Evolutionary conservation across 2,888 invertebrate species (phyloP).

Genomic region (Ptychoptera contaminata): DNA sequence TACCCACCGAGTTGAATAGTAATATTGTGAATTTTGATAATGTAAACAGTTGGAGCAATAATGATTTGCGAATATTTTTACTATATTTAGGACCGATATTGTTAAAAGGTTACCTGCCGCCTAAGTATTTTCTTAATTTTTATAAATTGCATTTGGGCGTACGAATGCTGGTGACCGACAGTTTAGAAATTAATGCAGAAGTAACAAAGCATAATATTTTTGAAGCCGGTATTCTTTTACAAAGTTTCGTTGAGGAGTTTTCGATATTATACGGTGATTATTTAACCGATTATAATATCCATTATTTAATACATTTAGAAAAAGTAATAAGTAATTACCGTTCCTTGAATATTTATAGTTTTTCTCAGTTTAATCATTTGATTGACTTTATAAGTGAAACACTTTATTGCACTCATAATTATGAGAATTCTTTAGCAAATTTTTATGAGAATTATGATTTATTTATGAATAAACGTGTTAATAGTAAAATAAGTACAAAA

Average conservation of each 20-base stretch:
- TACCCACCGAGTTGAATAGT: conserved; percentile 7
- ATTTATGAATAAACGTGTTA: too few species aligned
- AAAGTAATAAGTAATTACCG: conserved; percentile 1
- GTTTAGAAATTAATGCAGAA: background rate
- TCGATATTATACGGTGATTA: conserved; percentile 8
- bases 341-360: too few species aligned
- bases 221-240: conserved; percentile 6
- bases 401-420: too few species aligned
- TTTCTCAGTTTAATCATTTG: too few species aligned
- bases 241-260: conserved; percentile 9
- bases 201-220: background rate
- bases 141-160: conserved; percentile 9
- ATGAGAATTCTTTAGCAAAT: too few species aligned
- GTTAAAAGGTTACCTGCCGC: conserved; percentile 5
- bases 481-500: too few species aligned
- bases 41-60: conserved; percentile 5
- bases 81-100: conserved; percentile 10
- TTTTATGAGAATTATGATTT: too few species aligned
- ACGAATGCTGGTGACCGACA: conserved; percentile 7
- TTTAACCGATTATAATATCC: conserved; percentile 9
- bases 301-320: conserved; percentile 10
- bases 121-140: conserved; percentile 8
- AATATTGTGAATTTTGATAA: conserved; percentile 6
- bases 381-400: too few species aligned
- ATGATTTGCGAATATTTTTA: conserved; percentile 9